Conservation (phyloP, 2,888 invertebrate species). For the Tetropium fuscum region DNA sequence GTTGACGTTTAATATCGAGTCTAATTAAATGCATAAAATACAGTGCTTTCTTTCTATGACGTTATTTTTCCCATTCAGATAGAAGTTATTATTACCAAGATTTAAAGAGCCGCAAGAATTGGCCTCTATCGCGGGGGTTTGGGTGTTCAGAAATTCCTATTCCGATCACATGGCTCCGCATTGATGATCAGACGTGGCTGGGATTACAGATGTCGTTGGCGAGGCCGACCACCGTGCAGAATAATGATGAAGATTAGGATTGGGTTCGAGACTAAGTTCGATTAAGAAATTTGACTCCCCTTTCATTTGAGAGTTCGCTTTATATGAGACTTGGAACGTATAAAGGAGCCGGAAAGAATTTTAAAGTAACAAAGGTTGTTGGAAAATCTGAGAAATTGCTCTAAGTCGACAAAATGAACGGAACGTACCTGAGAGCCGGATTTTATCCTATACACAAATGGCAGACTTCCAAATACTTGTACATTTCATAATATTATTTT, state of each 20-base stretch:
- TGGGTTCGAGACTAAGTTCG: slow-evolving; percentile 41
- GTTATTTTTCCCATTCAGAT: no score
- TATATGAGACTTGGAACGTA: slow-evolving; percentile 15
- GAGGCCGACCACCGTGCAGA: slow-evolving; percentile 38
- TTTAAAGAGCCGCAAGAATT: slow-evolving; percentile 8
- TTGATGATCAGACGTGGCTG: slow-evolving; percentile 47
- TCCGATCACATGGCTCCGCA: slow-evolving; percentile 46
- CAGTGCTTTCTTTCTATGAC: no score
- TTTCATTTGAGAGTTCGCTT: slow-evolving; percentile 32
- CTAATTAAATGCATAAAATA: no score
- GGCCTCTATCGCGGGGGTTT: slow-evolving; percentile 10
- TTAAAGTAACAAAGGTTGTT: no score
- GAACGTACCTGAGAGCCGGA: no score
- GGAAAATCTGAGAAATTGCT: background rate
- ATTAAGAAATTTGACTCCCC: slow-evolving; percentile 49
- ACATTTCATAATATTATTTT: no score
- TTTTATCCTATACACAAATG: no score
- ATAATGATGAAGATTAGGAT: slow-evolving; percentile 51
- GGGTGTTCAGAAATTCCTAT: slow-evolving; percentile 30
- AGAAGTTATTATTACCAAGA: no score
- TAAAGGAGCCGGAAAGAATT: slow-evolving; percentile 25
- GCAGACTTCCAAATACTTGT: no score
- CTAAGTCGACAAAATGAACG: no score
- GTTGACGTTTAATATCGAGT: no score
- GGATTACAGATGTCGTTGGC: slow-evolving; percentile 50